A percentile compares a stretch with the other conserved stretches of the same genome.
Evolutionary conservation across 1,140 invertebrate genomes (phyloP).

Genomic region (Lepidurus apus): DNA sequence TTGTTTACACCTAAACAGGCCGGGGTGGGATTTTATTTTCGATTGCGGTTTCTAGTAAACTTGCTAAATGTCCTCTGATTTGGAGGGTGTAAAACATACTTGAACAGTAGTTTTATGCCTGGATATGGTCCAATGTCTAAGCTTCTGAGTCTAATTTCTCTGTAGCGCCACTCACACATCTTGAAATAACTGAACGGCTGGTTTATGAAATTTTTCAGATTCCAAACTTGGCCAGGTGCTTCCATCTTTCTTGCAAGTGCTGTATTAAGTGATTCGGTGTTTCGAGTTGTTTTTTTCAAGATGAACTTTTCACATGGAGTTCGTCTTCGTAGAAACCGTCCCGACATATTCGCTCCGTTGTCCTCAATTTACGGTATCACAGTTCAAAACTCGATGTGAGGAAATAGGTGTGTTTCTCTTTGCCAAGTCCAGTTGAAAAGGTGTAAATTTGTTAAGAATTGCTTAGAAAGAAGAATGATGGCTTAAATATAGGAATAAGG

Average conservation of each 20-base stretch:
- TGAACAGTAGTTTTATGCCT: neutral
- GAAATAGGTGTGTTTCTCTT: neutral
- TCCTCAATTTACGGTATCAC: conserved; percentile 2
- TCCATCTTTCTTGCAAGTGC: conserved; percentile 3
- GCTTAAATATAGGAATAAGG: conserved; percentile 58
- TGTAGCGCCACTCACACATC: conserved; percentile 6
- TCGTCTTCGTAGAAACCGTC: neutral
- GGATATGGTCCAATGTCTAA: neutral
- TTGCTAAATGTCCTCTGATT: neutral
- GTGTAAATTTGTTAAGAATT: neutral
- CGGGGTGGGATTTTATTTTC: neutral
- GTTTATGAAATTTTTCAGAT: neutral
- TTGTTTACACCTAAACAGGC: neutral
- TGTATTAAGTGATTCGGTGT: neutral
- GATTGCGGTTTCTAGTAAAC: neutral
- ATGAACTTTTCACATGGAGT: neutral
- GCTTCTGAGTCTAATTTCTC: neutral
- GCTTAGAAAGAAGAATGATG: conserved; percentile 20
- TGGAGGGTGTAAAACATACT: neutral
- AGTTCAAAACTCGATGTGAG: conserved; percentile 19
- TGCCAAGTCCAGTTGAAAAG: neutral
- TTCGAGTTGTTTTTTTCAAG: neutral
- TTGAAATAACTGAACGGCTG: neutral
- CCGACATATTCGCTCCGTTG: neutral
- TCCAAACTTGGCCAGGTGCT: conserved; percentile 1